Evolutionary conservation across 1,140 invertebrate genomes (phyloP).

Genomic region (Leptinotarsa defecta): DNA sequence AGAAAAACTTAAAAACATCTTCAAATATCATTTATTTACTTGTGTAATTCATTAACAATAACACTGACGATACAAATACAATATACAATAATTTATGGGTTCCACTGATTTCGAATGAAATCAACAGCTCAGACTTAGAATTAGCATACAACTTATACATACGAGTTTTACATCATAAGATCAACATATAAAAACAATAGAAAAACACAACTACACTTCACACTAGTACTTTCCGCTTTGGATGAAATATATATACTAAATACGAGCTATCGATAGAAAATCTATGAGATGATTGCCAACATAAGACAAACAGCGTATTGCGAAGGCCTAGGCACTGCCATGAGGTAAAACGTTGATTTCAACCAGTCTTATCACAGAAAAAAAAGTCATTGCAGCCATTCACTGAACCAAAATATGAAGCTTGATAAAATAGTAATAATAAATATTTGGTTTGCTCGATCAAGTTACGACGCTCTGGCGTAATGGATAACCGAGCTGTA

Average conservation of each 20-base stretch:
- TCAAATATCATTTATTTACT: constrained; percentile 5
- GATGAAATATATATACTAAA: constrained; percentile 14
- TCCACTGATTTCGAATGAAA: constrained; percentile 32
- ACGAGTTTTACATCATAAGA: constrained; percentile 37
- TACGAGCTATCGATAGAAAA: constrained; percentile 15
- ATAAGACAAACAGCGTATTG: constrained; percentile 39
- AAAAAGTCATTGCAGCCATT: constrained; percentile 39
- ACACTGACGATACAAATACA: constrained; percentile 44
- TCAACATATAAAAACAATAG: constrained; percentile 29
- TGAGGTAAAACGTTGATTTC: constrained; percentile 51
- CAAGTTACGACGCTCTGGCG: constrained; percentile 68
- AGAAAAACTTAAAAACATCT: neutral
- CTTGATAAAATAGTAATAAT: constrained; percentile 28
- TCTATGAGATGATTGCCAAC: constrained; percentile 4
- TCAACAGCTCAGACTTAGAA: constrained; percentile 48
- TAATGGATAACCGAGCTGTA: constrained; percentile 83
- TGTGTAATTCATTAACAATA: constrained; percentile 33
- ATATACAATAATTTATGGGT: constrained; percentile 42
- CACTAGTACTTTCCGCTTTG: constrained; percentile 1
- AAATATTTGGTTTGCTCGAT: constrained; percentile 24
- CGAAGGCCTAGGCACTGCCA: constrained; percentile 54
- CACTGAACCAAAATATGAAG: constrained; percentile 29
- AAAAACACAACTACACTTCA: neutral
- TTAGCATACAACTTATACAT: constrained; percentile 47
- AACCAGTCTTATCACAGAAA: constrained; percentile 56